A percentile compares a stretch with the other conserved stretches of the same genome.
Evolutionary conservation across 2,113 vertebrate genomes (phyloP).

Genomic region (Orcinus orca): DNA sequence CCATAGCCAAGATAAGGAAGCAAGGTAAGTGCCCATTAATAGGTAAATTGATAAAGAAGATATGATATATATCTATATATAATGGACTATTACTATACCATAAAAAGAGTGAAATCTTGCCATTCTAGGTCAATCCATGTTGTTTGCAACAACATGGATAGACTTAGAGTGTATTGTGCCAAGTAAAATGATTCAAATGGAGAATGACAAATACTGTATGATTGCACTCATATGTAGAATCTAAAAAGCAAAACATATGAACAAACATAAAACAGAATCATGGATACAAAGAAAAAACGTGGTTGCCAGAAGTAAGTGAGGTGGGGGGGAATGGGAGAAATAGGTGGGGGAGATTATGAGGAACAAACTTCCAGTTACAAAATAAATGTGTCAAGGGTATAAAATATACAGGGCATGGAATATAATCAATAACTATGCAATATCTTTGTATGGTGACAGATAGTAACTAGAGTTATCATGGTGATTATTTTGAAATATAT

Average conservation of each 20-base stretch:
- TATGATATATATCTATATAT: background rate
- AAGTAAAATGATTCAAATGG: background rate
- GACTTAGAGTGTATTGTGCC: background rate
- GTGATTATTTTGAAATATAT: background rate
- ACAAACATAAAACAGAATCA: background rate
- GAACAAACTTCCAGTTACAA: background rate
- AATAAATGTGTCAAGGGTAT: background rate
- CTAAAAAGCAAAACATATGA: background rate
- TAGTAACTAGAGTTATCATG: background rate
- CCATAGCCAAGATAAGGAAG: no score
- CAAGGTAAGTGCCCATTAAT: background rate
- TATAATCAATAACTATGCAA: background rate
- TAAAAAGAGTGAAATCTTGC: background rate
- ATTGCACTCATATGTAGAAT: background rate
- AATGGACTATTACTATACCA: background rate
- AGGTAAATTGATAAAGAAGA: background rate
- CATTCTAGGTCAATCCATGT: no score
- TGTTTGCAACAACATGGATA: background rate
- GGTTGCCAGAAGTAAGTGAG: background rate
- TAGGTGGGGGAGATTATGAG: background rate
- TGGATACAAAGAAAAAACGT: background rate
- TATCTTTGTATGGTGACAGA: background rate
- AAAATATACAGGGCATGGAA: background rate
- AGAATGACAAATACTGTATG: background rate
- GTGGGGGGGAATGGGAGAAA: background rate